phyloP scores from a whole-genome alignment of 2,113 vertebrate genomes.

The Leptocoma aspasia region DNA sequence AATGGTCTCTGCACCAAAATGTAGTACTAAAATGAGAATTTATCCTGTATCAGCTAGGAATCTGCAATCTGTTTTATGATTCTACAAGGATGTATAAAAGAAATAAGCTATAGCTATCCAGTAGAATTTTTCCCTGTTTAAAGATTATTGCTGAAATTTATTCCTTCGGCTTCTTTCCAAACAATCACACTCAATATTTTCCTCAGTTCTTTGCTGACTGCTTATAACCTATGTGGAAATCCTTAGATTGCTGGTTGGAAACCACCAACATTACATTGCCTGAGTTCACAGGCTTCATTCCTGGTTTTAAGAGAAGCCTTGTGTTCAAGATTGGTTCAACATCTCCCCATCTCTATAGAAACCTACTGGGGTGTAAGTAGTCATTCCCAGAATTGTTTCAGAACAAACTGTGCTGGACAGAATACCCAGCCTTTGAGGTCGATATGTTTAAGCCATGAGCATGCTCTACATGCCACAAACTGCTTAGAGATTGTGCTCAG shows the following conservation, averaged over 20 bases:
- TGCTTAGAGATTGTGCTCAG: neutral
- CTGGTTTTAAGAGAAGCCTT: neutral
- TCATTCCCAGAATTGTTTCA: neutral
- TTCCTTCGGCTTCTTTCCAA: neutral
- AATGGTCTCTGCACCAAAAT: neutral
- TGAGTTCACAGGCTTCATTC: neutral
- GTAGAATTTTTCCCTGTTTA: neutral
- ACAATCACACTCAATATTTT: neutral
- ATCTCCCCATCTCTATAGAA: neutral
- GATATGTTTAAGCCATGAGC: neutral
- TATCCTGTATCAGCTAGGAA: conserved; percentile 16
- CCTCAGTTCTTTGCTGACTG: neutral
- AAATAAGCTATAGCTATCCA: neutral
- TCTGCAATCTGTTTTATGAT: conserved; percentile 22
- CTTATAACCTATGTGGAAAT: neutral
- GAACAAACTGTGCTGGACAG: too few species aligned
- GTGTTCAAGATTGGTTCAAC: neutral
- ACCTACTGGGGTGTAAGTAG: neutral
- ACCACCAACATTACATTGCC: neutral
- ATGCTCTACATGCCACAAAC: rapidly evolving
- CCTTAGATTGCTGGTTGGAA: neutral
- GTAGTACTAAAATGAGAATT: conserved; percentile 6
- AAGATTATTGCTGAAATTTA: conserved; percentile 1
- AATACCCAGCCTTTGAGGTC: neutral
- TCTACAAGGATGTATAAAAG: conserved; percentile 16